These are phyloP conservation scores for Acridotheres tristis DNA, from an alignment of 2,797 vertebrate species.

Conservation along the genomic window DNA sequence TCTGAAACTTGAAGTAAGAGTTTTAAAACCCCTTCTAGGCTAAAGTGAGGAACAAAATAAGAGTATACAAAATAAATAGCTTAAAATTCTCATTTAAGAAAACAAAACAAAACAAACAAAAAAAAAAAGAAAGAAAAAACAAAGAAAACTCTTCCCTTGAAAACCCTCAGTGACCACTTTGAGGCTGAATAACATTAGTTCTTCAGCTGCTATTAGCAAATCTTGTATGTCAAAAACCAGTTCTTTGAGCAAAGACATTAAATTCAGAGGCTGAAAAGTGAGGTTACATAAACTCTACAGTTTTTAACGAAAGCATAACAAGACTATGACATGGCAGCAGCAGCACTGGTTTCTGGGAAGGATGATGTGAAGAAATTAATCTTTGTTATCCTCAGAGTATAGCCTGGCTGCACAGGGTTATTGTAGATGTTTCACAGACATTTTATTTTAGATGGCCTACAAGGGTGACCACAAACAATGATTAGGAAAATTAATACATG, in stretches of 20 bases:
- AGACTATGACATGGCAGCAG: background rate
- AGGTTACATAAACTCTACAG: background rate
- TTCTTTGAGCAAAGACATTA: background rate
- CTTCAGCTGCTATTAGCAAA: background rate
- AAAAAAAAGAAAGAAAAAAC: background rate
- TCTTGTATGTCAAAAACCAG: background rate
- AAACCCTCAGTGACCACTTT: background rate
- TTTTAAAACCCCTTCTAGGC: background rate
- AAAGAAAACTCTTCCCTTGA: background rate
- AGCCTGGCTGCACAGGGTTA: background rate
- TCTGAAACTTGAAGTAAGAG: background rate
- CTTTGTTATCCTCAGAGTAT: background rate
- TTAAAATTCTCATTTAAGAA: background rate
- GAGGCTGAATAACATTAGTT: background rate
- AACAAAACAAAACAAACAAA: background rate
- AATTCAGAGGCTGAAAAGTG: background rate
- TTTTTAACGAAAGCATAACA: background rate
- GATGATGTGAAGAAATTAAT: background rate
- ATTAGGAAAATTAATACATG: background rate
- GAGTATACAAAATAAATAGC: background rate
- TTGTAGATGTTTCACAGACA: background rate
- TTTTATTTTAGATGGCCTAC: background rate
- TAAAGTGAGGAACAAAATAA: background rate
- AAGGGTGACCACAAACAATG: background rate
- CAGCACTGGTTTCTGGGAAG: background rate